Evolutionary conservation across 2,888 invertebrate genomes (phyloP).

Genomic region (Agrochola litura): DNA sequence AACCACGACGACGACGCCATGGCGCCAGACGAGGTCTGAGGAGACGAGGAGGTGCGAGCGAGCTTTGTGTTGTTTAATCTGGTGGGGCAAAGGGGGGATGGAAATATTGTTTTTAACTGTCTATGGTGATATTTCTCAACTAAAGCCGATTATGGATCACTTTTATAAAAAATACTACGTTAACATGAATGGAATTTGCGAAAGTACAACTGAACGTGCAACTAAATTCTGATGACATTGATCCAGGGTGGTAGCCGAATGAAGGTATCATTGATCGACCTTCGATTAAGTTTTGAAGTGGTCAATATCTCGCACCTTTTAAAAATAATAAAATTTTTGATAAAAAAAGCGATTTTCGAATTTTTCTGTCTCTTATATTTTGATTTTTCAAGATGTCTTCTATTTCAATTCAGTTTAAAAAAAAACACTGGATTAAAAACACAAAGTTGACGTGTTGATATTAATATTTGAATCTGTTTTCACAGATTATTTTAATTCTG

Average conservation of each 20-base stretch:
- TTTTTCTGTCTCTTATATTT: not conserved
- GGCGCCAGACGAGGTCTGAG: constrained; percentile 91
- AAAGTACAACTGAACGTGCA: not conserved
- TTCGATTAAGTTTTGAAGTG: not conserved
- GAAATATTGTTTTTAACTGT: not conserved
- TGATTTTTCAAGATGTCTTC: not conserved
- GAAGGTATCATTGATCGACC: not conserved
- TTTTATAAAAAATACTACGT: constrained; percentile 1
- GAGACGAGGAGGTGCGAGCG: not conserved
- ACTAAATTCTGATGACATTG: too few relatives aligned
- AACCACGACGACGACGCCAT: constrained; percentile 84
- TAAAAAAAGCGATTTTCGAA: not conserved
- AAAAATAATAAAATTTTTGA: not conserved
- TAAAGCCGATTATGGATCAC: not conserved
- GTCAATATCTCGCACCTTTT: not conserved
- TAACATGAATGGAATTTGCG: not conserved
- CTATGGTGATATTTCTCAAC: not conserved
- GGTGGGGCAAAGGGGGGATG: constrained; percentile 7
- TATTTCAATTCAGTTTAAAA: not conserved
- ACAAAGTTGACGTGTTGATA: constrained; percentile 65
- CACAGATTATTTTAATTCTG: constrained; percentile 37
- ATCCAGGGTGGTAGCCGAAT: not conserved
- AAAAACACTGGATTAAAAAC: constrained; percentile 59
- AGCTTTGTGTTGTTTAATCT: constrained; percentile 60
- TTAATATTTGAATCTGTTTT: constrained; percentile 54